Base-by-base conservation (phyloP, 2,888 invertebrate species). In the Pediacus dermestoides region DNA sequence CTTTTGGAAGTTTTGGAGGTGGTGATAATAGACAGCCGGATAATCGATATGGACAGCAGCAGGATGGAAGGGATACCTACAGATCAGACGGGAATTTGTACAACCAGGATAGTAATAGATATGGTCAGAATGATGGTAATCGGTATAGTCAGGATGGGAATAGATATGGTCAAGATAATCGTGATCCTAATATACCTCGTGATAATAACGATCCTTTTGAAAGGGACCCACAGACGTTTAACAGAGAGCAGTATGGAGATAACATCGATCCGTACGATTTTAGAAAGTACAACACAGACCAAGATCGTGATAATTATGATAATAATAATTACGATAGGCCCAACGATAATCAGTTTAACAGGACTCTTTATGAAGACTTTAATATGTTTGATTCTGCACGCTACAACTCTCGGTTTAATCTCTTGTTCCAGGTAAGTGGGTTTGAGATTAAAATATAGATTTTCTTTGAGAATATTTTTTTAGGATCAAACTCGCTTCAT, bases 401-500 rank as follows among this genome's bases (percentile, higher is more conserved):
- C 55, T 83, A 86, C 59, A 82, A 81, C 4, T 70, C 72, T 8
- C 81, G 80, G 32, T 80, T 81, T 2, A 90, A 91, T 72, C 71
- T 91, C 30, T 64, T 92, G 12, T 76, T 92, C 46, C 87, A 88
- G 71, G 90, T 88, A 72, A 64, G 57, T 50, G 10, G 4, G 4
- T 16, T 10, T 15, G 4, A 14, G 16, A 8, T 23, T 28, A 16
- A 15, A 30, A 8, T 23, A 12, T 37, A 32, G 34, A 11, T 15
- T 31, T 32, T 25, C 16, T 37, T 31, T 13, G 26, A 22, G 30
- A 18, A 36, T 32, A 42, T 44, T 41, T 31, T 46, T 57, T 9
- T 58, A 90, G 89, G 92, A 92, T 63, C 75, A 81, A 0, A 78
- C 88, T 4, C 74, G 75, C 52, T 76, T 76, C 40, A 78, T 92